Base-by-base conservation (phyloP, 2,888 invertebrate species). In the Calliphora vomitoria region DNA sequence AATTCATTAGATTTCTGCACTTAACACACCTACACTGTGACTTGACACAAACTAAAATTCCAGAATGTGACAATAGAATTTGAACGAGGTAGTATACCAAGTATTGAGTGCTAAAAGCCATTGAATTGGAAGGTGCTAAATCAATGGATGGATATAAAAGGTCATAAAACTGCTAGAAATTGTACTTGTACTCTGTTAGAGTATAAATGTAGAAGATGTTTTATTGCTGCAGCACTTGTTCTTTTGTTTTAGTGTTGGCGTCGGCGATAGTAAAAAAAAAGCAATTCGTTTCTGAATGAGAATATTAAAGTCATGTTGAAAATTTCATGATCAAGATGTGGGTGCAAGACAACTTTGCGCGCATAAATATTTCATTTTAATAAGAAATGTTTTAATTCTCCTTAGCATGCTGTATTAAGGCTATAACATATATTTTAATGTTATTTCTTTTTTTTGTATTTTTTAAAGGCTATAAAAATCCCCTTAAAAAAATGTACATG, bases 71-170 rank as follows among this genome's bases (percentile, higher is more conserved):
- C 31, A 66, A 66, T 25, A 13, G 25, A 25, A 41, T 31, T 44
- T 35, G 10, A 20, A 35, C 8, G 38, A 69, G 38, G 5, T 20
- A 5, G 13, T 66, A 41, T 6, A 60, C 13, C 13, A 4, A 58
- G 4, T 50, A 60, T 60, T 41, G 18, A 25, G 15, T 35, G 47
- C 13, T 58, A 31, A 38, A 55, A 35, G 8, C 4, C 50, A 76
- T 71, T 83, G n/a, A 69, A 69, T 15, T 20, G 8, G 41, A 83
- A 71, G 53, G 60, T 62, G 69, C n/a, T 55, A 62, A 76, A 76
- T 62, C 53, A 69, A 62, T 53, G 44, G 25, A 62, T 47, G 25
- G 15, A 18, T n/a, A 68, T n/a, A 76, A 50, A 18, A 47, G n/a
- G 11, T 44, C 3, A 13, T 41, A 31, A 72, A 66, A 58, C 10